Evolutionary conservation across 1,140 invertebrate species (phyloP).

Genomic region (Musca vetustissima): DNA sequence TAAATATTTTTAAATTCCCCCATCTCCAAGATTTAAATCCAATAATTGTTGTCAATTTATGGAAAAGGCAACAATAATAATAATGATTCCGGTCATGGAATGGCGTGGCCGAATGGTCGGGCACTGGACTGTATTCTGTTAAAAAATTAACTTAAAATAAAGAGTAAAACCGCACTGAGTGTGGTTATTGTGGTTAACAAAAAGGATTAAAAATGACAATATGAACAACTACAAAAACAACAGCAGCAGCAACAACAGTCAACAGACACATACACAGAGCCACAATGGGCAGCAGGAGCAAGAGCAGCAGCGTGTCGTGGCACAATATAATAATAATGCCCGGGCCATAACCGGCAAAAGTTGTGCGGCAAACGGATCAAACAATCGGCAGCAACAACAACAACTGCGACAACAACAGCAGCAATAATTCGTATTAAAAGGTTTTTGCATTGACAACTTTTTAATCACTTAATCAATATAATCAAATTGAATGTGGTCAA

Average conservation of each 20-base stretch:
- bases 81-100: neutral
- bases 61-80: neutral
- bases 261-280: neutral
- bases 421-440: conserved; percentile 16
- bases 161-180: conserved; percentile 29
- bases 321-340: neutral
- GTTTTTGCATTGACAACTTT: conserved; percentile 53
- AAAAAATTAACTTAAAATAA: conserved; percentile 26
- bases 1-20: too few relatives aligned
- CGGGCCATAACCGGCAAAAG: too few relatives aligned
- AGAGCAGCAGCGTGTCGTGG: neutral
- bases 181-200: conserved; percentile 33
- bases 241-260: neutral
- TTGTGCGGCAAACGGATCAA: conserved; percentile 24
- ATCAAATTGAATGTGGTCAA: conserved; percentile 55
- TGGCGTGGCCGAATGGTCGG: neutral
- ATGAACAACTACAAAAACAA: conserved; percentile 21
- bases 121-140: neutral
- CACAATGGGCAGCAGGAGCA: neutral
- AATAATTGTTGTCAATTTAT: conserved; percentile 19
- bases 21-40: neutral
- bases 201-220: conserved; percentile 51
- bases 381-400: conserved; percentile 25
- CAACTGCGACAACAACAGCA: too few relatives aligned
- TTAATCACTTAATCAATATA: conserved; percentile 56